phyloP scores from a whole-genome alignment of 1,140 invertebrate genomes.

The Galendromus occidentalis region DNA sequence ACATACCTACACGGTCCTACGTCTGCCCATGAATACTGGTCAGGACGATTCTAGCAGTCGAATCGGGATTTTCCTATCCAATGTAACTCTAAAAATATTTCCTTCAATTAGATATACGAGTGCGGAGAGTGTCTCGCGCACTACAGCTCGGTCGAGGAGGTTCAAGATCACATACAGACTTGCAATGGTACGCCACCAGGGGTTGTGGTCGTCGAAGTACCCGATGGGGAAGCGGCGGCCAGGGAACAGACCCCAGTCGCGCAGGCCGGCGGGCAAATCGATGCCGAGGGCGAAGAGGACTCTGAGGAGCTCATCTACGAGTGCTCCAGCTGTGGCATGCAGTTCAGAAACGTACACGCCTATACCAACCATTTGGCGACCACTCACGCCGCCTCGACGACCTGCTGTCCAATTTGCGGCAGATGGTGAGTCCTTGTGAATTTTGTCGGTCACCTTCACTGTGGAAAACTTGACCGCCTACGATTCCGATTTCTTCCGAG shows the following conservation, averaged over 20 bases:
- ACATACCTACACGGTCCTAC: no score
- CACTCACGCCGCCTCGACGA: neutral
- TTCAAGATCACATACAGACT: neutral
- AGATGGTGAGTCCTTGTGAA: neutral
- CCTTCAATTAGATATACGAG: neutral
- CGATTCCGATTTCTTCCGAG: no score
- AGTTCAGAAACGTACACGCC: neutral
- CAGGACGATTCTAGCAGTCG: no score
- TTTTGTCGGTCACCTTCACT: neutral
- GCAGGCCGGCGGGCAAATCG: no score
- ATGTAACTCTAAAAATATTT: no score
- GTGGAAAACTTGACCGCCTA: neutral
- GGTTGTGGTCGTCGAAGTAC: neutral
- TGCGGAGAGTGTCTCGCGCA: neutral
- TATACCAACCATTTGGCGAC: neutral
- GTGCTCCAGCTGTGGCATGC: neutral
- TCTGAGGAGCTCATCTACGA: neutral
- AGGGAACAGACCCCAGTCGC: no score
- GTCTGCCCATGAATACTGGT: no score
- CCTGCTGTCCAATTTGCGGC: neutral
- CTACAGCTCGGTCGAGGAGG: no score
- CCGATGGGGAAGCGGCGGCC: neutral
- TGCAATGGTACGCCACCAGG: neutral
- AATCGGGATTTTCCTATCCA: no score
- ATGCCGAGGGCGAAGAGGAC: neutral